Evolutionary conservation across 1,140 invertebrate genomes (phyloP).

Genomic region (Drosophila hydei): DNA sequence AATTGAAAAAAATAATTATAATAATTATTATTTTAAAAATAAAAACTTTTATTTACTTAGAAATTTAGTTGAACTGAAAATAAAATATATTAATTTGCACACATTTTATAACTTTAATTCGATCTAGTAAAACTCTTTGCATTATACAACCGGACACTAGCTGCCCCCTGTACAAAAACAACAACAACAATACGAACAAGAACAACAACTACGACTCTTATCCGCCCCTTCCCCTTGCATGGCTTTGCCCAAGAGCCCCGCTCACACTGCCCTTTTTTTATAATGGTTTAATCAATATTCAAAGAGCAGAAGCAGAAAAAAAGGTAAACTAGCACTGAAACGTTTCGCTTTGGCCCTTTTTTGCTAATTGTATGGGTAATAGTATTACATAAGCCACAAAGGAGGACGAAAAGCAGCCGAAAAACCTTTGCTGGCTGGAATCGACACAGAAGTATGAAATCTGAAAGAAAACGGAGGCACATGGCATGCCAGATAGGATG

Average conservation of each 20-base stretch:
- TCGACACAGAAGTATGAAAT: conserved; percentile 39
- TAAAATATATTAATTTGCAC: neutral
- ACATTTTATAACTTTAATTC: neutral
- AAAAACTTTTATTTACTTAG: no score
- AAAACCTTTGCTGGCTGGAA: conserved; percentile 52
- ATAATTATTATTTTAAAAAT: conserved; percentile 12
- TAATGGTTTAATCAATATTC: conserved; percentile 71
- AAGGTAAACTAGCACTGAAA: conserved; percentile 6
- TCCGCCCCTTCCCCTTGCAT: conserved; percentile 18
- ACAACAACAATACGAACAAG: conserved; percentile 1
- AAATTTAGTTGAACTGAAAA: no score
- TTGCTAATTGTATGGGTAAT: conserved; percentile 31
- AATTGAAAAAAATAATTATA: conserved; percentile 2
- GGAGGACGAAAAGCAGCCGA: neutral
- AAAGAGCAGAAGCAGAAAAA: conserved; percentile 20
- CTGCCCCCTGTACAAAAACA: neutral
- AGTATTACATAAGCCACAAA: conserved; percentile 31
- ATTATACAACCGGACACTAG: conserved; percentile 22
- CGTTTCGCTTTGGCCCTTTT: conserved; percentile 13
- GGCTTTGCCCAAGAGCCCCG: conserved; percentile 9
- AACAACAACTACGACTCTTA: conserved; percentile 4
- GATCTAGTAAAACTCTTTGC: neutral
- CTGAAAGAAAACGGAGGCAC: conserved; percentile 32
- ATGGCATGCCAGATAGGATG: conserved; percentile 27
- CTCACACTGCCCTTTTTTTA: conserved; percentile 39